phyloP scores from a whole-genome alignment of 64 coral and sea anemone species.

The Astreopora myriophthalma region DNA sequence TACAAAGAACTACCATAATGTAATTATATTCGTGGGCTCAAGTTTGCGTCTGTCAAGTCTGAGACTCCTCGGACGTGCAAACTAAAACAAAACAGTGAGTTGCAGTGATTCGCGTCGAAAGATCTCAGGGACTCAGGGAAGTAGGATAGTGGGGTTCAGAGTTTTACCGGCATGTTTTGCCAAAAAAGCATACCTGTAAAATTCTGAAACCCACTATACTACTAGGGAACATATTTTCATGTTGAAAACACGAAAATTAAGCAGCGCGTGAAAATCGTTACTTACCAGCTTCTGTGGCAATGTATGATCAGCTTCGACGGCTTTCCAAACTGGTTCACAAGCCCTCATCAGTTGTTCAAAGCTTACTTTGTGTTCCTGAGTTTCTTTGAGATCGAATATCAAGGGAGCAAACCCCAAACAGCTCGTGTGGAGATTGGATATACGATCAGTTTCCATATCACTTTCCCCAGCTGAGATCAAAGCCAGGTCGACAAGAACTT shows the following conservation, averaged over 20 bases:
- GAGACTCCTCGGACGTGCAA: not conserved
- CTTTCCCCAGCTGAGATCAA: slow-evolving; percentile 92
- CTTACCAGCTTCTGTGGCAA: slow-evolving; percentile 76
- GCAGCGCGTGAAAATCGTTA: not conserved
- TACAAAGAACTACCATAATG: no score
- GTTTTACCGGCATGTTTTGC: no score
- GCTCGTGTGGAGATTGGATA: slow-evolving; percentile 86
- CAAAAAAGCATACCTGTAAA: no score
- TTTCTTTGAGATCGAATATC: slow-evolving; percentile 79
- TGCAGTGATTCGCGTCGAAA: not conserved
- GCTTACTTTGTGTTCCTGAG: not conserved
- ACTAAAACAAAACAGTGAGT: not conserved
- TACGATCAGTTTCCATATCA: slow-evolving; percentile 88
- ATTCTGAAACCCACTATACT: no score
- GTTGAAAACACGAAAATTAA: no score
- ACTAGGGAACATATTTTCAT: no score
- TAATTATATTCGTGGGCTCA: no score
- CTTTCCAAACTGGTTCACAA: slow-evolving; percentile 87
- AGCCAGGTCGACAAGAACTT: slow-evolving; percentile 90
- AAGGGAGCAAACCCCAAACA: slow-evolving; percentile 88
- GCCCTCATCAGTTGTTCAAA: slow-evolving; percentile 77
- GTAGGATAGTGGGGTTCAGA: no score
- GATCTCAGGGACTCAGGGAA: no score
- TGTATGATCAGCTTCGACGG: slow-evolving; percentile 55
- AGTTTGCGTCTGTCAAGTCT: no score